Evolutionary conservation across 1,140 invertebrate species (phyloP), one percentile per base, ranked within the genome.

Genomic region (Hetaerina americana): DNA sequence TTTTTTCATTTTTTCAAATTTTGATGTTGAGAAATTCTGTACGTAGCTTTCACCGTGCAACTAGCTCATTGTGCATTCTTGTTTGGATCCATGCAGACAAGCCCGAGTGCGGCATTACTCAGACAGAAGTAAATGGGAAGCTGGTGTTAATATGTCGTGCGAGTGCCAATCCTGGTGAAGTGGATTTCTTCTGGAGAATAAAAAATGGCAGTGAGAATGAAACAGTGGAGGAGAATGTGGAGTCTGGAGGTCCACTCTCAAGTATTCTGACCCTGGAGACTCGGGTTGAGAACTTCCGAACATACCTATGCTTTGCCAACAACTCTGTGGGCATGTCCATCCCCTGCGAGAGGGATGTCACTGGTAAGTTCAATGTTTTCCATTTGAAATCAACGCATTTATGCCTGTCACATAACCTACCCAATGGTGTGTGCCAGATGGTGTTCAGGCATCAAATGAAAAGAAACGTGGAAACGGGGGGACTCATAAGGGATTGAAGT

Each of bases 141-240:
- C 86, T 91, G 77, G 87, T 91, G 67, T 82, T 96, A 22, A 86
- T 92, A 10, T 96, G 94, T 79, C 89, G 88, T 27, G 91, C 90
- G 0, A 82, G 85, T 57, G 92, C 92, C 26, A 94, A 95, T 83
- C 93, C 94, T 0, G 80, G 84, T 70, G 87, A 91, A 76, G 91
- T 92, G n/a, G 84, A 87, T 69, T 95, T 94, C 81, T 86, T 82
- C 27, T 96, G 93, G 93, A 89, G 87, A 75, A 85, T 94, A 70
- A 90, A 92, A 78, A 91, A 89, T 74, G 40, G 40, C 2, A 57
- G 40, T 57, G 88, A 91, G 76, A 95, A 94, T 78, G 89, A 92
- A 78, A 90, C 90, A 27, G 81, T 90, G 26, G 86, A 88, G 72
- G 84, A 84, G 76, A 81, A 80, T 72, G 81, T 87, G 26, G 78